A percentile compares a stretch with the other conserved stretches of the same genome.
Evolutionary conservation across 2,113 vertebrate species (phyloP).

Genomic region (Otocyon megalotis): DNA sequence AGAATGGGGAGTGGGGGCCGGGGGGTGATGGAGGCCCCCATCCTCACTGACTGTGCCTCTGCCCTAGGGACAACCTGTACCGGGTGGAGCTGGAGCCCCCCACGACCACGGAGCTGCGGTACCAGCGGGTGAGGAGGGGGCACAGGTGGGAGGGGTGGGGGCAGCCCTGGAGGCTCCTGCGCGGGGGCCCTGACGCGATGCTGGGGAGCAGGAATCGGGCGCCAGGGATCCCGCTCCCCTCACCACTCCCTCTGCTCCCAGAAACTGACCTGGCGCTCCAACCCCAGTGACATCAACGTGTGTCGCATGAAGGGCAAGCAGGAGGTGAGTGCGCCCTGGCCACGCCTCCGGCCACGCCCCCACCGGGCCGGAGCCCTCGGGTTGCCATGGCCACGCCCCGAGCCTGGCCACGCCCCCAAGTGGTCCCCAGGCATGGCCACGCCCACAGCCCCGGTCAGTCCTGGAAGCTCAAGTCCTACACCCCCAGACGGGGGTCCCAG

Average conservation of each 20-base stretch:
- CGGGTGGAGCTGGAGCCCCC: slow-evolving; percentile 94
- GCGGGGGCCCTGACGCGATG: neutral
- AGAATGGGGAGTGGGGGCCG: neutral
- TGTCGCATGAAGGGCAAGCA: slow-evolving; percentile 98
- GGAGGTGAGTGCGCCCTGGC: slow-evolving; percentile 88
- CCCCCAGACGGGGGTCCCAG: neutral
- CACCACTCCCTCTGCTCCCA: slow-evolving; percentile 68
- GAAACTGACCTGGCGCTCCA: slow-evolving; percentile 97
- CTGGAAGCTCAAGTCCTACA: neutral
- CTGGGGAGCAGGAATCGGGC: neutral
- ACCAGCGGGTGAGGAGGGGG: slow-evolving; percentile 91
- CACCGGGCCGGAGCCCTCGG: too few species aligned
- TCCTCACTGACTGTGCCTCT: neutral
- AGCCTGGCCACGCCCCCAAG: neutral
- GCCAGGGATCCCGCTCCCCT: neutral
- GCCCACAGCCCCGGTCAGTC: too few species aligned
- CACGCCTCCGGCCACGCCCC: neutral
- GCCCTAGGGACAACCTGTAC: slow-evolving; percentile 94
- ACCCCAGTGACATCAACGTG: slow-evolving; percentile 96
- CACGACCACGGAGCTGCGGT: slow-evolving; percentile 92
- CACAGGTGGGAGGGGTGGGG: fast-evolving
- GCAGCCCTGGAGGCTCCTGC: neutral
- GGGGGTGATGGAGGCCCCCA: neutral
- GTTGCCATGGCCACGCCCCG: slow-evolving; percentile 48
- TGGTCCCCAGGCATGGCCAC: neutral